Conservation (phyloP, 1,140 invertebrate genomes). For the Pantala flavescens region DNA sequence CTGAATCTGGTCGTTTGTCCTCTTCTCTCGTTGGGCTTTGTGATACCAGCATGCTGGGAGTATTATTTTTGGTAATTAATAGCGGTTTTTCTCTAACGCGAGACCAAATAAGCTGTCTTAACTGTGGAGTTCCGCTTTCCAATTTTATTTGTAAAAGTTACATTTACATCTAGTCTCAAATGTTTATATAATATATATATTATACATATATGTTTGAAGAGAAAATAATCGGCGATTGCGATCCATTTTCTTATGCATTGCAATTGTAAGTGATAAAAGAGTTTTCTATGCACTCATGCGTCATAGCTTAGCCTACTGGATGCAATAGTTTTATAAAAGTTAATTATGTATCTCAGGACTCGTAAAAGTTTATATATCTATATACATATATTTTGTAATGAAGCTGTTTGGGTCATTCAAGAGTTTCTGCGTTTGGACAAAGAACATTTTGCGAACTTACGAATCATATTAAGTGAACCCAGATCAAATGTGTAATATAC, state of each 20-base stretch:
- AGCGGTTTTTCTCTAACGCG: background rate
- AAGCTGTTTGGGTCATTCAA: background rate
- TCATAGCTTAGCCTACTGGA: background rate
- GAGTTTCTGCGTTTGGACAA: background rate
- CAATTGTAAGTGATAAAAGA: background rate
- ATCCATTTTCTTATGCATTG: background rate
- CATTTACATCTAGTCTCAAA: background rate
- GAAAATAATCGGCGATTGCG: background rate
- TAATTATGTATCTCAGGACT: slow-evolving; percentile 6
- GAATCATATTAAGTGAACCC: too few relatives aligned
- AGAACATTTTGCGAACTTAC: too few relatives aligned
- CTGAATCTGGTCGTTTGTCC: background rate
- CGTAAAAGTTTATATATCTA: background rate
- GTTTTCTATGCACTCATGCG: background rate
- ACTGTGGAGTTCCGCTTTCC: background rate
- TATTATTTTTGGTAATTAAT: slow-evolving; percentile 4
- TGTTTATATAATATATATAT: slow-evolving; percentile 7
- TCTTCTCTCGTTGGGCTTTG: background rate
- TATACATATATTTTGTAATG: slow-evolving; percentile 11
- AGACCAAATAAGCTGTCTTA: background rate
- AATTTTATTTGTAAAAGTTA: background rate
- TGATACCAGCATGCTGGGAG: slow-evolving; percentile 3
- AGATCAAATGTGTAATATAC: too few relatives aligned
- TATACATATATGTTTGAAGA: background rate
- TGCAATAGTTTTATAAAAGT: background rate